Evolutionary conservation across 1,140 invertebrate species (phyloP).

Genomic region (Pseudachorutes palmiensis): DNA sequence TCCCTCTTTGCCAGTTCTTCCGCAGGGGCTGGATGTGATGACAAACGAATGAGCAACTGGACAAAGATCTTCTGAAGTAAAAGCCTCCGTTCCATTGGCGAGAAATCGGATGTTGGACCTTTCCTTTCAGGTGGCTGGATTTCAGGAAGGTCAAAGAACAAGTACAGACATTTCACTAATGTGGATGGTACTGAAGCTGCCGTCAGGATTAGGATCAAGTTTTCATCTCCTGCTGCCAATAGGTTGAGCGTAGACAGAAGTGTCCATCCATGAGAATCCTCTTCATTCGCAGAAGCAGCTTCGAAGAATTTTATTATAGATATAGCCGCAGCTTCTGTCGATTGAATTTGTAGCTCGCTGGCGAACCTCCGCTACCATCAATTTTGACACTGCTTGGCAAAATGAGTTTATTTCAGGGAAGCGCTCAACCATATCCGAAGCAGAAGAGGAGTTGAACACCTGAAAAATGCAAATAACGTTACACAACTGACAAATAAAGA

Average conservation of each 20-base stretch:
- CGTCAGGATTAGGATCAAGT: slow-evolving; percentile 83
- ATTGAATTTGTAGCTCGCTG: slow-evolving; percentile 88
- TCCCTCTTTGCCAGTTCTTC: slow-evolving; percentile 95
- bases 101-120: slow-evolving; percentile 66
- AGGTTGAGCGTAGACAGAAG: slow-evolving; percentile 83
- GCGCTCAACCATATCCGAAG: slow-evolving; percentile 88
- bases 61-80: slow-evolving; percentile 94
- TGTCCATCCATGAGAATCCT: slow-evolving; percentile 95
- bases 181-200: slow-evolving; percentile 91
- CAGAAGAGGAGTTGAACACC: slow-evolving; percentile 83
- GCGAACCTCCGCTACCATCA: slow-evolving; percentile 92
- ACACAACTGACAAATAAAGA: slow-evolving; percentile 2
- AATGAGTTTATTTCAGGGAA: slow-evolving; percentile 88
- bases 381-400: slow-evolving; percentile 83
- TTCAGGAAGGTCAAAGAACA: slow-evolving; percentile 95
- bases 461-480: slow-evolving; percentile 41
- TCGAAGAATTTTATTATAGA: slow-evolving; percentile 93
- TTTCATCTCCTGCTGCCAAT: slow-evolving; percentile 70
- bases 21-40: slow-evolving; percentile 81
- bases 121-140: slow-evolving; percentile 54
- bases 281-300: slow-evolving; percentile 66
- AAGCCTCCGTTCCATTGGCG: slow-evolving; percentile 78
- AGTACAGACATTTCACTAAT: slow-evolving; percentile 94
- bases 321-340: slow-evolving; percentile 87
- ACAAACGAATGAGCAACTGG: slow-evolving; percentile 83